phyloP scores from a whole-genome alignment of 2,888 invertebrate species.

The Yponomeuta malinellus region DNA sequence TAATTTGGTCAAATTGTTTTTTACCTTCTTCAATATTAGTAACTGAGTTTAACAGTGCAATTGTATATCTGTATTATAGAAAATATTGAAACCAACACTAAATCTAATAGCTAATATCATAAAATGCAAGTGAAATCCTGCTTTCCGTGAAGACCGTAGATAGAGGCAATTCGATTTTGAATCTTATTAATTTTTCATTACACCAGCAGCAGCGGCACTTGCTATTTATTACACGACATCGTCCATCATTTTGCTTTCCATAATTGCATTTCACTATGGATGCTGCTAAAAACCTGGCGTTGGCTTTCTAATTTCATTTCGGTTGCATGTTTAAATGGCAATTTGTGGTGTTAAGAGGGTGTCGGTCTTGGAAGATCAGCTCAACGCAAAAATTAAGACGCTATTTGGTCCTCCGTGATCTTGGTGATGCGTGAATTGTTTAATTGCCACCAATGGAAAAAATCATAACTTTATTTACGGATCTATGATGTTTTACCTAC shows the following conservation, averaged over 20 bases:
- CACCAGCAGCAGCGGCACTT: background rate
- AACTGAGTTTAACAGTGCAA: too few species aligned
- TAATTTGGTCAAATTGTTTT: too few species aligned
- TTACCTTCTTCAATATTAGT: too few species aligned
- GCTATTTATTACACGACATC: background rate
- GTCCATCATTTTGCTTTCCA: background rate
- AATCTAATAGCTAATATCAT: background rate
- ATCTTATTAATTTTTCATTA: background rate
- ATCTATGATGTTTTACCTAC: too few species aligned
- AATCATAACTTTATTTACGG: too few species aligned
- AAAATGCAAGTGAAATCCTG: background rate
- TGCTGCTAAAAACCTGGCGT: background rate
- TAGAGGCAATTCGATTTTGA: background rate
- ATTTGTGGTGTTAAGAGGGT: background rate
- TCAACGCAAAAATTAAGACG: too few species aligned
- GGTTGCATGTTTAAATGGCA: background rate
- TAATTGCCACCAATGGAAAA: too few species aligned
- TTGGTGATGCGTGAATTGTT: too few species aligned
- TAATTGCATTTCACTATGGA: background rate
- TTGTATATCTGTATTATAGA: background rate
- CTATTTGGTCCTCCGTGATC: too few species aligned
- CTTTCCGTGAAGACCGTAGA: background rate
- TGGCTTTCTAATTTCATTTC: conserved; percentile 1
- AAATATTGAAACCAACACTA: background rate
- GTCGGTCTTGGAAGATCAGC: background rate